Evolutionary conservation across 1,140 invertebrate genomes (phyloP).

Genomic region (Ericerus pela): DNA sequence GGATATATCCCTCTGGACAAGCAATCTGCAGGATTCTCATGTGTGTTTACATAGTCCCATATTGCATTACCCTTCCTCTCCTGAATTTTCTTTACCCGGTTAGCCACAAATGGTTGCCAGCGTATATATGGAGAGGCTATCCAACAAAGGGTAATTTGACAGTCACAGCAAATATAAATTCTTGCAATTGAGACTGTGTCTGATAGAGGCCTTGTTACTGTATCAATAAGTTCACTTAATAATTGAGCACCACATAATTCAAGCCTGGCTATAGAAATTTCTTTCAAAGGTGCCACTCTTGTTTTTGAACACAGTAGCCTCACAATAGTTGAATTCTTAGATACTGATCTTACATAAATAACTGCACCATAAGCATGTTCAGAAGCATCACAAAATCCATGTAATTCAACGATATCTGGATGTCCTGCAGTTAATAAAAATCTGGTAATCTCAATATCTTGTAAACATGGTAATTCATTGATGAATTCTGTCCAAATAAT

Average conservation of each 20-base stretch:
- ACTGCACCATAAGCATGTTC: slow-evolving; percentile 26
- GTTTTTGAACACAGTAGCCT: slow-evolving; percentile 20
- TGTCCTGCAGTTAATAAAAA: neutral
- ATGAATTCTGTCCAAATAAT: slow-evolving; percentile 3
- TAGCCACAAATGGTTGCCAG: slow-evolving; percentile 26
- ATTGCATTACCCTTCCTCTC: slow-evolving; percentile 15
- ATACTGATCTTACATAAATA: slow-evolving; percentile 25
- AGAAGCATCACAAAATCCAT: slow-evolving; percentile 29
- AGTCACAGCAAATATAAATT: slow-evolving; percentile 27
- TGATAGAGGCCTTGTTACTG: slow-evolving; percentile 17
- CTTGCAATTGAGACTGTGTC: slow-evolving; percentile 3
- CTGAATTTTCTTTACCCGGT: slow-evolving; percentile 28
- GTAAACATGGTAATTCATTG: neutral
- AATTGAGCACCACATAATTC: slow-evolving; percentile 34
- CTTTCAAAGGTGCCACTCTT: slow-evolving; percentile 21
- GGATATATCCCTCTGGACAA: too few relatives aligned
- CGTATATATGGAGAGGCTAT: slow-evolving; percentile 20
- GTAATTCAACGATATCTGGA: slow-evolving; percentile 14
- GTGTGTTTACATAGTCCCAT: too few relatives aligned
- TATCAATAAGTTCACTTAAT: slow-evolving; percentile 26
- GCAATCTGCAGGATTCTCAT: too few relatives aligned
- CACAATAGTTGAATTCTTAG: slow-evolving; percentile 8
- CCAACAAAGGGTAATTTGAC: slow-evolving; percentile 27
- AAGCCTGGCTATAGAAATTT: slow-evolving; percentile 32
- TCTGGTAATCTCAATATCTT: slow-evolving; percentile 9